Conservation (phyloP, 2,113 vertebrate genomes). For the Pituophis catenifer region DNA sequence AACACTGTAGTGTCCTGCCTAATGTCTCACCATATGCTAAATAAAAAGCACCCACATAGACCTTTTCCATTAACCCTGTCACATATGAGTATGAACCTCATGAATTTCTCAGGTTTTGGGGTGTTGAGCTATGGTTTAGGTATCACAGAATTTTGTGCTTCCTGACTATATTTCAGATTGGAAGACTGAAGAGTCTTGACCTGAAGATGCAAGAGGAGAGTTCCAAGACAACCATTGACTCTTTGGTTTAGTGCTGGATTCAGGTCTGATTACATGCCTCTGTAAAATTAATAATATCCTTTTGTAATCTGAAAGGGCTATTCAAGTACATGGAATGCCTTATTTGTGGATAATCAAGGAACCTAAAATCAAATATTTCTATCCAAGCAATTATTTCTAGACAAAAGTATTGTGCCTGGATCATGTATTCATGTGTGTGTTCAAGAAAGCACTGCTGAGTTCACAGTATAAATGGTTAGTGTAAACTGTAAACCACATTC, state of each 20-base stretch:
- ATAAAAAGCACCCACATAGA: not conserved
- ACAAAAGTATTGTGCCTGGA: not conserved
- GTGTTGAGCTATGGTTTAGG: not conserved
- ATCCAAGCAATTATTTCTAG: not conserved
- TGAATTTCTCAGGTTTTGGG: not conserved
- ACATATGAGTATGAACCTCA: not conserved
- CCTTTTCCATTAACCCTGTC: not conserved
- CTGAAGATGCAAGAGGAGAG: not conserved
- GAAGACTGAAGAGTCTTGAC: not conserved
- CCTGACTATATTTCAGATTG: not conserved
- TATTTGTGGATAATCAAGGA: not conserved
- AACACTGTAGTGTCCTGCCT: not conserved
- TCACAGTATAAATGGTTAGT: not conserved
- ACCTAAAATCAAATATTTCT: not conserved
- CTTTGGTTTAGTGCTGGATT: not conserved
- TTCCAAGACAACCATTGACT: not conserved
- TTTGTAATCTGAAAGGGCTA: not conserved
- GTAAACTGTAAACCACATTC: conserved; percentile 5
- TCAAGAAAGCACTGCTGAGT: not conserved
- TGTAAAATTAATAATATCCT: not conserved
- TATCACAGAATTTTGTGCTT: not conserved
- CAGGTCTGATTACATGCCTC: not conserved
- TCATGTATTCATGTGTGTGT: not conserved
- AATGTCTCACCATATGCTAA: not conserved
- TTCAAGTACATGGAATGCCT: not conserved